phyloP scores from a whole-genome alignment of 2,888 invertebrate genomes.

The Cataglyphis livida region DNA sequence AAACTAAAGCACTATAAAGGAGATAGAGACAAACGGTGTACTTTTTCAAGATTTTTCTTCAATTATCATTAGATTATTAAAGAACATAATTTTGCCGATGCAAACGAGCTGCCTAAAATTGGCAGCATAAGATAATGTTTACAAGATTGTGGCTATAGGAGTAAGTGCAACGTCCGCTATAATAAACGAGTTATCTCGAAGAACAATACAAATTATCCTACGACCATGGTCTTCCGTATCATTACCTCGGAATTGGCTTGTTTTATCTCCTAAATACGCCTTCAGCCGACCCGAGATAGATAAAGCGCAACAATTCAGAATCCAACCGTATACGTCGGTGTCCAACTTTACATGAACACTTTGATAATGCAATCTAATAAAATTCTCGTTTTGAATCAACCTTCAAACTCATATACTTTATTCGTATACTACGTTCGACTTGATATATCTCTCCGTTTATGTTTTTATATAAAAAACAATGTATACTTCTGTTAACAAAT shows the following conservation, averaged over 20 bases:
- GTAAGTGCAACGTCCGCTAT: slow-evolving; percentile 42
- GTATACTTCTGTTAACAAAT: background rate
- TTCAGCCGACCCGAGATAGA: slow-evolving; percentile 29
- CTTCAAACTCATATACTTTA: background rate
- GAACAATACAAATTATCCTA: slow-evolving; percentile 56
- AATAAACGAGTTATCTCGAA: slow-evolving; percentile 48
- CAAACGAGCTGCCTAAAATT: slow-evolving; percentile 30
- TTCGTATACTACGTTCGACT: background rate
- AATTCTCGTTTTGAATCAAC: slow-evolving; percentile 39
- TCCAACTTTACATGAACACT: slow-evolving; percentile 16
- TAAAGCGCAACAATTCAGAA: slow-evolving; percentile 34
- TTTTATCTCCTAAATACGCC: slow-evolving; percentile 52
- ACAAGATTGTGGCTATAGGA: slow-evolving; percentile 12
- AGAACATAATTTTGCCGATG: background rate
- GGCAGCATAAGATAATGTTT: slow-evolving; percentile 8
- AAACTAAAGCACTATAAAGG: slow-evolving; percentile 7
- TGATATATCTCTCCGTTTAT: background rate
- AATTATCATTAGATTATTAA: slow-evolving; percentile 21
- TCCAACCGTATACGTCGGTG: slow-evolving; percentile 22
- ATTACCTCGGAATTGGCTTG: slow-evolving; percentile 50
- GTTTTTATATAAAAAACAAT: background rate
- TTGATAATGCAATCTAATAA: slow-evolving; percentile 31
- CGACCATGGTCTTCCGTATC: slow-evolving; percentile 44
- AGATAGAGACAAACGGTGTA: background rate
- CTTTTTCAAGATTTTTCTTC: slow-evolving; percentile 12